Conservation (phyloP, 2,888 invertebrate species). For the Drosophila infuscata region DNA sequence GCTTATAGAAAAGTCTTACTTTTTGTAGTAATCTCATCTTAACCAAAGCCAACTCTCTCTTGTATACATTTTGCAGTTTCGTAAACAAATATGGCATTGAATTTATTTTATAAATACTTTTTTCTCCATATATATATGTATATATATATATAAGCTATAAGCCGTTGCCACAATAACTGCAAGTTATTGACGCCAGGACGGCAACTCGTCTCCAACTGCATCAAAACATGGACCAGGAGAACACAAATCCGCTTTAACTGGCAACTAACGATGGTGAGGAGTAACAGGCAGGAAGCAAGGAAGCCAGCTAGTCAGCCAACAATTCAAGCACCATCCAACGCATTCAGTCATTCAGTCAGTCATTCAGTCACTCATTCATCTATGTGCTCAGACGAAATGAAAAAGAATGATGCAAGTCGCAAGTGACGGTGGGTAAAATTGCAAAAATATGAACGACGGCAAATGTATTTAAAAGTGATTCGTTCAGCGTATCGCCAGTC, state of each 20-base stretch:
- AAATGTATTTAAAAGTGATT: conserved; percentile 50
- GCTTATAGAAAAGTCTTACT: no score
- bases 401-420: conserved; percentile 60
- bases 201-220: conserved; percentile 31
- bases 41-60: background rate
- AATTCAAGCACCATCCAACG: conserved; percentile 37
- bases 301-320: conserved; percentile 44
- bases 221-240: conserved; percentile 20
- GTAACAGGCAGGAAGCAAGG: conserved; percentile 13
- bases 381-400: conserved; percentile 49
- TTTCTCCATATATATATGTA: background rate
- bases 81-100: background rate
- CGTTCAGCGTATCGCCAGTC: conserved; percentile 16
- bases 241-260: conserved; percentile 23
- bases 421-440: conserved; percentile 47
- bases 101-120: conserved; percentile 35
- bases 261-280: conserved; percentile 8
- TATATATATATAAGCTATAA: conserved; percentile 9
- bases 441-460: conserved; percentile 53
- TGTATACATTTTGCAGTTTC: background rate
- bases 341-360: conserved; percentile 28
- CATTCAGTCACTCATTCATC: conserved; percentile 44
- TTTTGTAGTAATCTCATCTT: background rate
- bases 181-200: conserved; percentile 40
- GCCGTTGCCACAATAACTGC: conserved; percentile 10